phyloP scores from a whole-genome alignment of 2,113 vertebrate genomes.

The Nyctereutes procyonoides region DNA sequence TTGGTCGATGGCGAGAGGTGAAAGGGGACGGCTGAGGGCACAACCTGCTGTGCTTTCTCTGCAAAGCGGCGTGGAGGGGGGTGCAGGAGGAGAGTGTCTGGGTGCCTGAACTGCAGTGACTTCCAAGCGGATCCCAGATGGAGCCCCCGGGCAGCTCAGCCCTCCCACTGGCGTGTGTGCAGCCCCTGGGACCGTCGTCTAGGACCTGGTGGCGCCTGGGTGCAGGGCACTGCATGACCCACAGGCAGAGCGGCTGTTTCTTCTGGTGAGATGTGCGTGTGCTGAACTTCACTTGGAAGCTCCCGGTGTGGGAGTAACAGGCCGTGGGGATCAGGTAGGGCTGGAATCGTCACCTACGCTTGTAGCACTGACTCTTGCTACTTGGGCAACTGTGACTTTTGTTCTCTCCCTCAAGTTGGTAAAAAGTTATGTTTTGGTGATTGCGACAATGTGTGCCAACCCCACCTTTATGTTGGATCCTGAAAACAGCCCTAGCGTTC shows the following conservation, averaged over 20 bases:
- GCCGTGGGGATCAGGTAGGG: neutral
- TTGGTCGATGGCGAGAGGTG: neutral
- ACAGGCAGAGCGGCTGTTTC: neutral
- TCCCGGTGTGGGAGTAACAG: neutral
- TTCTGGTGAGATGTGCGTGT: neutral
- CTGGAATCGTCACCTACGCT: neutral
- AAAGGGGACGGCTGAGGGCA: neutral
- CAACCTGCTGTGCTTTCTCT: constrained; percentile 57
- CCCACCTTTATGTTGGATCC: neutral
- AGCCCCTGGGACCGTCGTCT: neutral
- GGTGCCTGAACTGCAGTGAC: neutral
- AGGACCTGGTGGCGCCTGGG: neutral
- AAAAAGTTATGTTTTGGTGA: constrained; percentile 60
- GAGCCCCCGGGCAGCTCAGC: neutral
- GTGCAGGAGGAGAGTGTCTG: neutral
- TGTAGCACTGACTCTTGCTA: neutral
- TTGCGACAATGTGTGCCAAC: neutral
- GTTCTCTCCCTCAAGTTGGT: constrained; percentile 71
- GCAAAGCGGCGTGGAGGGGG: neutral
- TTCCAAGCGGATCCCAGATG: neutral
- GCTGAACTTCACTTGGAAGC: neutral
- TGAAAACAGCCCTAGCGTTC: neutral
- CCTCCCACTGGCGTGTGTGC: accelerated
- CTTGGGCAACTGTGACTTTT: constrained; percentile 48
- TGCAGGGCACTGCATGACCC: neutral